Evolutionary conservation across 2,113 vertebrate species (phyloP).

Genomic region (Myrmophylax atrothorax): DNA sequence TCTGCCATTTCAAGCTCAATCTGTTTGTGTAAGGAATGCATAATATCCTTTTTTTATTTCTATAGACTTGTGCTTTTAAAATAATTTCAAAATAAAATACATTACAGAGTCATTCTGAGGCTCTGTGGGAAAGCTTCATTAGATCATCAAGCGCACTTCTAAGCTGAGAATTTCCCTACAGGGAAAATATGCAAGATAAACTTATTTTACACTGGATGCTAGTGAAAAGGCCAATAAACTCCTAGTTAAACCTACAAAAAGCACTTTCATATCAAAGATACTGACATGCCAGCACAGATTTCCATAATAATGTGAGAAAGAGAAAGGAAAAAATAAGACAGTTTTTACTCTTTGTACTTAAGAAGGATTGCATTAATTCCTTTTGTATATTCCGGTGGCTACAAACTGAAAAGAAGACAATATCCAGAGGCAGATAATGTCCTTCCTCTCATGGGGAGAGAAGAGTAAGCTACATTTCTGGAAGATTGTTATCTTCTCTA

Average conservation of each 20-base stretch:
- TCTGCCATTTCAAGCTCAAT: not conserved
- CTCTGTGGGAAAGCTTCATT: not conserved
- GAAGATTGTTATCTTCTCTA: not conserved
- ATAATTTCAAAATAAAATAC: constrained; percentile 27
- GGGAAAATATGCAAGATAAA: not conserved
- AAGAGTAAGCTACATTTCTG: not conserved
- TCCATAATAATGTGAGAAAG: constrained; percentile 13
- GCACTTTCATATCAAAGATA: not conserved
- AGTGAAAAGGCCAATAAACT: not conserved
- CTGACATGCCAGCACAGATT: not conserved
- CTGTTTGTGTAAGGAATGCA: not conserved
- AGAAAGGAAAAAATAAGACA: not conserved
- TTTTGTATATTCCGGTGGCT: not conserved
- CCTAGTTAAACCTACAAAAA: not conserved
- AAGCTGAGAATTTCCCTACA: not conserved
- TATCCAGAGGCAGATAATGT: not conserved
- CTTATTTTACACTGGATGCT: not conserved
- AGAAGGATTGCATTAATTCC: not conserved
- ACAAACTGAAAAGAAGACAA: not conserved
- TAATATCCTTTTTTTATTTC: not conserved
- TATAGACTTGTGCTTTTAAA: not conserved
- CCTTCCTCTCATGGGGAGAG: not conserved
- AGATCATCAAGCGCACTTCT: not conserved
- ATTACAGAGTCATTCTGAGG: not conserved
- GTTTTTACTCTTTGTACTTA: not conserved